Evolutionary conservation across 2,797 vertebrate species (phyloP), one percentile per base, ranked within the genome.

Genomic region (Kryptolebias ocellatus): DNA sequence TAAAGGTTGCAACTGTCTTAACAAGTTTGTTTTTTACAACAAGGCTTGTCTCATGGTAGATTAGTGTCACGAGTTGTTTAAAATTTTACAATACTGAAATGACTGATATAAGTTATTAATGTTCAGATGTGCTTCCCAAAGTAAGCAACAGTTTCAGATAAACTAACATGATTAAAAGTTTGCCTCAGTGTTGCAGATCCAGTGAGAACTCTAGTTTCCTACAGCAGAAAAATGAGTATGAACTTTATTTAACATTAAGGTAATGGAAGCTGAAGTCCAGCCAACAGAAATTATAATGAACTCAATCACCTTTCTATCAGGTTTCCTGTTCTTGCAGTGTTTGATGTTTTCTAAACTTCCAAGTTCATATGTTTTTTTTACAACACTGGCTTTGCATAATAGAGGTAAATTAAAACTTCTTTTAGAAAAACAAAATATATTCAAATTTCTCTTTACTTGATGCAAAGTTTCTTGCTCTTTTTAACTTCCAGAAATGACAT

Each of bases 81-180:
- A 39, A 39, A 2, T 39, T 9, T 39, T 39, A 12, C 9, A 12
- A 1, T 39, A 10, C 37, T 10, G 52, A 28, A 74, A 61, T 71
- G n/a, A 64, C 64, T 52, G 29, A 31, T 78, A 78, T 59, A 34
- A 34, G 7, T 37, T 8, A 37, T 8, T 37, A 4, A 58, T 74
- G 76, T 71, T 74, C 53, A 79, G 64, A 76, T 60, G 39, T 60
- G 68, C 28, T 51, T 80, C 55, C 71, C 74, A 72, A 59, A 84
- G 69, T 67, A 79, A 70, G 69, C 72, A 79, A 69, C 70, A 47
- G 56, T 68, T 73, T 70, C 79, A 83, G 86, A 67, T 86, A 78
- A 79, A 79, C 51, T 42, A 70, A 57, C 67, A 46, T 61, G 52
- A 78, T 70, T 75, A 44, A 59, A 78, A 83, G 78, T 63, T 70